These are phyloP conservation scores for Drosophila testacea DNA, from an alignment of 2,888 invertebrate species.

Conservation along the genomic window DNA sequence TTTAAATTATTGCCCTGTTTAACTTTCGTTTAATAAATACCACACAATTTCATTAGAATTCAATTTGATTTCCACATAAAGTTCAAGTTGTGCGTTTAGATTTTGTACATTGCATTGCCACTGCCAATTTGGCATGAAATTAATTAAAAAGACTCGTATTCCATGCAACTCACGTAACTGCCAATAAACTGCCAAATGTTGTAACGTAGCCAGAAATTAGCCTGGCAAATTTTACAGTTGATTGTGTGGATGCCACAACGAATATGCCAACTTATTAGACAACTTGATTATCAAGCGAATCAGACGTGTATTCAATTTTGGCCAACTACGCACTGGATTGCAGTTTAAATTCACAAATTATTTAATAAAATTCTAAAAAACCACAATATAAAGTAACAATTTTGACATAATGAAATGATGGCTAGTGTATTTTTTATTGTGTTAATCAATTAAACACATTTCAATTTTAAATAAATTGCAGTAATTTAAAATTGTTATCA, in stretches of 20 bases:
- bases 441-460: not conserved
- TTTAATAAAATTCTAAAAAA: not conserved
- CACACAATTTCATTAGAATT: constrained; percentile 17
- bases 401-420: not conserved
- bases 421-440: too few relatives aligned
- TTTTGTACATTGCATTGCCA: constrained; percentile 3
- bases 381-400: not conserved
- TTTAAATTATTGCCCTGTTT: not conserved
- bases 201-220: constrained; percentile 7
- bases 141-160: constrained; percentile 26
- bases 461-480: too few relatives aligned
- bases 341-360: not conserved
- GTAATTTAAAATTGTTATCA: not conserved
- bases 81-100: constrained; percentile 2
- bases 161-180: constrained; percentile 41
- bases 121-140: constrained; percentile 32
- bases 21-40: not conserved
- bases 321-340: not conserved
- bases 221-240: constrained; percentile 13
- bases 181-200: constrained; percentile 26
- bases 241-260: not conserved
- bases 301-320: not conserved
- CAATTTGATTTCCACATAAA: constrained; percentile 7
- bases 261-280: constrained; percentile 11
- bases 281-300: constrained; percentile 10